Conservation (phyloP, 2,797 vertebrate species). For the Arremon aurantiirostris region DNA sequence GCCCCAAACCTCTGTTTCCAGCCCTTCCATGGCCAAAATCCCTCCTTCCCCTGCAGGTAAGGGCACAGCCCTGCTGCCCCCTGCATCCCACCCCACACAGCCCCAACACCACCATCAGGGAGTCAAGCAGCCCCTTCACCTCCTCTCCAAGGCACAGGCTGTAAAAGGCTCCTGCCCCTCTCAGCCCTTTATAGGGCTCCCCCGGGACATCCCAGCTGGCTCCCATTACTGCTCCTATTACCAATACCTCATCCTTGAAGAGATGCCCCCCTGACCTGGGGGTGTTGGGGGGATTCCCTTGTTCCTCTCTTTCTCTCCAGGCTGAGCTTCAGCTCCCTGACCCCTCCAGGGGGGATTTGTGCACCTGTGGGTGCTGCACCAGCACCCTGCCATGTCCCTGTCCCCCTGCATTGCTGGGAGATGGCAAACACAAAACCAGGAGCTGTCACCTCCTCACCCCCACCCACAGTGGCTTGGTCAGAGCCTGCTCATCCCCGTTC, state of each 20-base stretch:
- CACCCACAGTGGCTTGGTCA: not conserved
- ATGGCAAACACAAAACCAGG: not conserved
- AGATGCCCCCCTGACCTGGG: not conserved
- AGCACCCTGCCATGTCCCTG: not conserved
- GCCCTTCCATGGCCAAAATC: not conserved
- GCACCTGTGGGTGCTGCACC: not conserved
- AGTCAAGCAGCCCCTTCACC: rapidly evolving
- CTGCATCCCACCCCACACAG: rapidly evolving
- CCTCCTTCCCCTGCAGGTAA: not conserved
- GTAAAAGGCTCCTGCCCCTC: rapidly evolving
- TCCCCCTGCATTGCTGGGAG: no score
- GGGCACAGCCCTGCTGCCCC: not conserved
- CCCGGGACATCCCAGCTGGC: not conserved
- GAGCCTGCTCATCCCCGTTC: not conserved
- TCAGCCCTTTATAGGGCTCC: not conserved
- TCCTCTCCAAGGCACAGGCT: not conserved
- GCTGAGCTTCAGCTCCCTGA: not conserved
- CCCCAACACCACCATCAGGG: no score
- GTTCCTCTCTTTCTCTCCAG: not conserved
- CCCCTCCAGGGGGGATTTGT: no score
- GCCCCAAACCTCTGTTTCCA: not conserved
- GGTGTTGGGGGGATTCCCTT: not conserved
- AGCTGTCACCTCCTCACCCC: rapidly evolving
- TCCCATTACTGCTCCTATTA: not conserved
- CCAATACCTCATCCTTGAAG: not conserved